phyloP scores from a whole-genome alignment of 2,888 invertebrate genomes.

The Melanostoma scalare region DNA sequence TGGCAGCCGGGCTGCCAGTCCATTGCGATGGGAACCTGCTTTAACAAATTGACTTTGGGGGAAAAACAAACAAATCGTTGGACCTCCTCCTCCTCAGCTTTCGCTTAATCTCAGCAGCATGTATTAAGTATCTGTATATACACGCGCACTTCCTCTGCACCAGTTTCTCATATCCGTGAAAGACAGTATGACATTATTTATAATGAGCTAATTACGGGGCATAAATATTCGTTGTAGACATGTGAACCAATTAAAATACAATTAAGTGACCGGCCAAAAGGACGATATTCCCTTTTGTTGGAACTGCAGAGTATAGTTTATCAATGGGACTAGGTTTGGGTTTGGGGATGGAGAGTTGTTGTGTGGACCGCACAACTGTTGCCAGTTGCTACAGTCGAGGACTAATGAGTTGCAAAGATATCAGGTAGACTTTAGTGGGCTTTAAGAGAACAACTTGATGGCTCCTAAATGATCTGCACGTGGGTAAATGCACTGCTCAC shows the following conservation, averaged over 20 bases:
- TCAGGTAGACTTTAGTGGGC: conserved; percentile 25
- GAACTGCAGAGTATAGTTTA: conserved; percentile 25
- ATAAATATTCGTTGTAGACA: conserved; percentile 75
- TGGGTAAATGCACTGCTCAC: conserved; percentile 31
- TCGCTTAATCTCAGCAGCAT: conserved; percentile 48
- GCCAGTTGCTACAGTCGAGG: not conserved
- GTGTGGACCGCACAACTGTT: conserved; percentile 3
- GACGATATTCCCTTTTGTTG: conserved; percentile 21
- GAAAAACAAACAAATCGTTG: conserved; percentile 64
- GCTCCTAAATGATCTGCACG: conserved; percentile 58
- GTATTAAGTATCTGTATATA: conserved; percentile 55
- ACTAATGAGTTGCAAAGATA: conserved; percentile 28
- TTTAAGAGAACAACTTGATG: conserved; percentile 36
- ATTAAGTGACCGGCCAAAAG: conserved; percentile 72
- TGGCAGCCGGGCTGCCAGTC: not conserved
- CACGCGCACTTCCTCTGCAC: conserved; percentile 27
- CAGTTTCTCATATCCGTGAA: conserved; percentile 63
- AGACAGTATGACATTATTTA: conserved; percentile 75
- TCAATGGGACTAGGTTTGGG: conserved; percentile 21
- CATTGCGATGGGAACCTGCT: conserved; percentile 52
- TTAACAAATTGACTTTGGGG: conserved; percentile 71
- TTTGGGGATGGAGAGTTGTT: not conserved
- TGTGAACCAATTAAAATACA: conserved; percentile 76
- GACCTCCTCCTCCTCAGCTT: conserved; percentile 59
- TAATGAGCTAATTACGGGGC: conserved; percentile 76